A percentile compares a stretch with the other conserved stretches of the same genome.
phyloP scores from a whole-genome alignment of 1,140 invertebrate species.

The Scaptomyza pallida region DNA sequence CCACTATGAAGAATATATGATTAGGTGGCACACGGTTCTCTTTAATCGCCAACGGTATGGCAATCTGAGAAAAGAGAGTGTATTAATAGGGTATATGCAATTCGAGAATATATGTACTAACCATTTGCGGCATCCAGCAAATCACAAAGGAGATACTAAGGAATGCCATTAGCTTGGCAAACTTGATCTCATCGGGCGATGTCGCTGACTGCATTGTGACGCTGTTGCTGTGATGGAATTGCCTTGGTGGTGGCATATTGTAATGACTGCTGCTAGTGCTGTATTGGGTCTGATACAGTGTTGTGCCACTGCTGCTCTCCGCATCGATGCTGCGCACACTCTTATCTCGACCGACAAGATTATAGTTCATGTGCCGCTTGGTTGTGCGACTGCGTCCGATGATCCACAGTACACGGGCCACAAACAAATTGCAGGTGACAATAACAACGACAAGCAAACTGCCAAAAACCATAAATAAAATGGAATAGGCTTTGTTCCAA shows the following conservation, averaged over 20 bases:
- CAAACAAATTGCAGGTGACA: constrained; percentile 91
- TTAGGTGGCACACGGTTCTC: constrained; percentile 59
- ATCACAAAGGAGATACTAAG: constrained; percentile 92
- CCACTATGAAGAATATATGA: constrained; percentile 84
- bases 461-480: constrained; percentile 91
- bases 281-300: constrained; percentile 66
- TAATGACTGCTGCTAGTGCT: constrained; percentile 50
- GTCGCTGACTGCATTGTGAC: constrained; percentile 84
- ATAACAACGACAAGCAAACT: constrained; percentile 89
- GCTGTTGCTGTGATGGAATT: constrained; percentile 74
- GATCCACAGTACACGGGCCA: constrained; percentile 90
- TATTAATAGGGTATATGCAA: no score
- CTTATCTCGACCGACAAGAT: constrained; percentile 74
- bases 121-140: constrained; percentile 95
- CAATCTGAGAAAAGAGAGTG: constrained; percentile 85
- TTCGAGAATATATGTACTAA: constrained; percentile 82
- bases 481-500: constrained; percentile 90
- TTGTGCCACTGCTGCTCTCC: constrained; percentile 75
- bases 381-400: constrained; percentile 84
- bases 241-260: constrained; percentile 54
- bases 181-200: constrained; percentile 91
- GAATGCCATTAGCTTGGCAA: constrained; percentile 92
- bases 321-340: constrained; percentile 60
- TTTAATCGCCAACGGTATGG: constrained; percentile 88
- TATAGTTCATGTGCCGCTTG: constrained; percentile 75